Base-by-base conservation (phyloP, 2,113 vertebrate species). In the Pavo muticus region DNA sequence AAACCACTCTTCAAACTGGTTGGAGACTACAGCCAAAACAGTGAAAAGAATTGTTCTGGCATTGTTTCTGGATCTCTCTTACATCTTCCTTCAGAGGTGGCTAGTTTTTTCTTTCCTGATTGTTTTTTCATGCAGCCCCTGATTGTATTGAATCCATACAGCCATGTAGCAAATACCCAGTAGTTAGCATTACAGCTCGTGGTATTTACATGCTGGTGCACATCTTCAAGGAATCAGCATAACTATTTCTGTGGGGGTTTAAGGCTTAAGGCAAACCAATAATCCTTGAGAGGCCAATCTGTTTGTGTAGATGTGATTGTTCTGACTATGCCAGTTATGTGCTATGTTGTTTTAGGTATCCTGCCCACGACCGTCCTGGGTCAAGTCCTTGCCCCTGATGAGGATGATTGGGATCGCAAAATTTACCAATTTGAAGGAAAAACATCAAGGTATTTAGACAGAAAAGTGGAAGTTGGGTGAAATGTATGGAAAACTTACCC, bases 401-500 rank as follows among this genome's bases (percentile, higher is more conserved):
- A 97, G 32, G 99, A 99, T 78, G 98, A 99, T 68, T 99, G 98
- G 98, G 98, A 98, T 80, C 96, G 86, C 95, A 99, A 99, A 97
- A 97, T 97, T 87, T 99, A 98, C 97, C 97, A 97, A 44, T 98
- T 98, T 91, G 97, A 99, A 97, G 98, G 98, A 68, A 98, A 98
- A 95, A 85, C 97, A 9, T 95, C 97, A 94, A 99, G 98, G 98
- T 99, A 98, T 79, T 92, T 84, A 32, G 37, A 88, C 35, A 70
- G 32, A 78, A 86, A 93, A 83, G 64, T 77, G 32, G 8, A n/a
- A 78, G 4, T 6, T 69, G 37, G 2, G 2, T 74, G 30, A 87
- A 78, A 72, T 10, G 30, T 44, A 10, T 76, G 24, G 19, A 45
- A 75, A 78, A 35, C 9, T 67, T 54, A 9, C 13, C 23, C 12